These are phyloP conservation scores for Tyria jacobaeae DNA, from an alignment of 2,888 invertebrate species.

Conservation along the genomic window DNA sequence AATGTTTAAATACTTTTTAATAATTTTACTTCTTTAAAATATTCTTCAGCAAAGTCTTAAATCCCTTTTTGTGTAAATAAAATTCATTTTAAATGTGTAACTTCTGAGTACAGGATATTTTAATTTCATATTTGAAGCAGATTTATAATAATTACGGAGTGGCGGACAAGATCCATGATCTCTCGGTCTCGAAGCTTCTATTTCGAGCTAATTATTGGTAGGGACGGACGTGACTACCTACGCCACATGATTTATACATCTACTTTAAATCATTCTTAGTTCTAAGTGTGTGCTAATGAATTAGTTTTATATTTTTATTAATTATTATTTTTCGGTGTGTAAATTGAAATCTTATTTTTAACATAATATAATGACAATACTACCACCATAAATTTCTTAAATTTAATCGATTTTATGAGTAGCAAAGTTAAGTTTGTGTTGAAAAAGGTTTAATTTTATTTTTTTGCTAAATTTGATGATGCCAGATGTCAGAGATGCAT, in stretches of 20 bases:
- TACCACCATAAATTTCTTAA: too few relatives aligned
- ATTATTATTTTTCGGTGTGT: not conserved
- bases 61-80: too few relatives aligned
- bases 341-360: too few relatives aligned
- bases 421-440: not conserved
- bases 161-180: slow-evolving; percentile 12
- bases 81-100: not conserved
- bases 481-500: too few relatives aligned
- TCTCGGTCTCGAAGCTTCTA: slow-evolving; percentile 58
- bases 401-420: not conserved
- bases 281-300: slow-evolving; percentile 17
- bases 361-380: too few relatives aligned
- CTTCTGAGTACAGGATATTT: not conserved
- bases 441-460: too few relatives aligned
- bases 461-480: too few relatives aligned
- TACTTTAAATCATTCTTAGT: slow-evolving; percentile 39
- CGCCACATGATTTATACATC: slow-evolving; percentile 47
- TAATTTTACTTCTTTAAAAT: too few relatives aligned
- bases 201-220: slow-evolving; percentile 68
- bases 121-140: slow-evolving; percentile 2
- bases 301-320: not conserved
- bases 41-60: too few relatives aligned
- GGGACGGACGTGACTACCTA: slow-evolving; percentile 47
- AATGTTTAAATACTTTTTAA: not conserved
- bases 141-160: slow-evolving; percentile 38